Base-by-base conservation (phyloP, 92 coral and sea anemone genomes). In the Siderastrea radians region DNA sequence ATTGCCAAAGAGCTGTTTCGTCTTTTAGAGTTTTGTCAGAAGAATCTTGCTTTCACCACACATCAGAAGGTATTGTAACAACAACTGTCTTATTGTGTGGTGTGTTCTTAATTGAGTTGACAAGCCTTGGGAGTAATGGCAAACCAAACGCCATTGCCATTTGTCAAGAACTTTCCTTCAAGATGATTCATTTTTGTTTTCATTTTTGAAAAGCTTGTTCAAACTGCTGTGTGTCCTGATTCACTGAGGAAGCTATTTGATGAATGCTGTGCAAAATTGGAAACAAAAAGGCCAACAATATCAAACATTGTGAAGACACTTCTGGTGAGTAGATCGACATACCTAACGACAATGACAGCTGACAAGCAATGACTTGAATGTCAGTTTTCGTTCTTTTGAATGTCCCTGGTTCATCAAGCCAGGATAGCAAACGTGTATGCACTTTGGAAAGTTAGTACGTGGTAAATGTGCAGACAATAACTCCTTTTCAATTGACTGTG, bases 301-400 rank as follows among this genome's bases (percentile, higher is more conserved):
- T 81, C 90, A 68, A 79, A 81, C n/a, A 51, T 90, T 57, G 26
- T 43, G 14, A 54, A 81, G 69, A 80, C 89, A 57, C 87, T 90
- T 81, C 19, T 43, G 43, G 84, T 86, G 84, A 81, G 86, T 72
- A 73, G 52, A 26, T 59, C 48, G 66, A 17, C 2, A 4, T 55
- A 55, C 12, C 2, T 3, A 7, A 11, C 0, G 61, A 55, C 11
- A 55, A 8, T 55, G 61, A 55, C 9, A 3, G 12, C 61, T 55
- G 0, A 26, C 0, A 26, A 26, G 38, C 38, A 26, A 26, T 26
- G 38, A 26, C 38, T 0, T 26, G 38, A 26, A 0, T 26, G 38
- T 26, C 38, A 26, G 38, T 26, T 0, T 26, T 26, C 38, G 0
- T 26, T 26, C 38, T 26, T 26, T 26, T 26, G 38, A 26, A 26